Conservation (phyloP, 1,140 invertebrate species). For the Galleria mellonella region DNA sequence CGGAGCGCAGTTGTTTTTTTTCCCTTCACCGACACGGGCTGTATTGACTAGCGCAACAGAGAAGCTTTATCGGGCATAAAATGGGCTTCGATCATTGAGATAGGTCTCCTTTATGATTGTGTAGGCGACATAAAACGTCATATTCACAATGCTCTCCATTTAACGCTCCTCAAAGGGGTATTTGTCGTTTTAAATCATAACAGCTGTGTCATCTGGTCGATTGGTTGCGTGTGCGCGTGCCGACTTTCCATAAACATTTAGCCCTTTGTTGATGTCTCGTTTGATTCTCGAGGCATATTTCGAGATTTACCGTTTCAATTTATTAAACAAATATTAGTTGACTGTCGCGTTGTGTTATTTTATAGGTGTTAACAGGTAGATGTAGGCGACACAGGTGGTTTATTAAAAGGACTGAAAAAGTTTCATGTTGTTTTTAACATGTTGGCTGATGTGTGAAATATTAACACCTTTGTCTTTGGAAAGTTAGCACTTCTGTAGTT, state of each 20-base stretch:
- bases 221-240: slow-evolving; percentile 25
- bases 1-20: slow-evolving; percentile 16
- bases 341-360: slow-evolving; percentile 35
- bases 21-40: slow-evolving; percentile 9
- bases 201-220: slow-evolving; percentile 24
- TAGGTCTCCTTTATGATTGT: slow-evolving; percentile 38
- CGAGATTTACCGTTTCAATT: slow-evolving; percentile 52
- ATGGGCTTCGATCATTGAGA: slow-evolving; percentile 23
- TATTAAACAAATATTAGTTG: slow-evolving; percentile 37
- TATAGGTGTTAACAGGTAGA: slow-evolving; percentile 9
- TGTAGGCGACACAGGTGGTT: slow-evolving; percentile 33
- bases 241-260: slow-evolving; percentile 39
- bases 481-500: slow-evolving; percentile 12
- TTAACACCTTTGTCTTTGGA: slow-evolving; percentile 22
- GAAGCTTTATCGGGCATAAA: slow-evolving; percentile 11
- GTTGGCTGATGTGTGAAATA: slow-evolving; percentile 30
- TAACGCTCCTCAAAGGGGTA: slow-evolving; percentile 20
- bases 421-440: slow-evolving; percentile 16
- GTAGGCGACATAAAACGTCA: slow-evolving; percentile 41
- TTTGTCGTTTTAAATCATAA: slow-evolving; percentile 46
- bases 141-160: slow-evolving; percentile 41
- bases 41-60: not conserved
- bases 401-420: slow-evolving; percentile 24
- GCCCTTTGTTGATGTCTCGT: slow-evolving; percentile 17
- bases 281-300: slow-evolving; percentile 23